Percentiles rank a stretch among this genome's conserved stretches.
Conservation (phyloP, 2,888 invertebrate species). For the Cataglyphis altisquamis region DNA sequence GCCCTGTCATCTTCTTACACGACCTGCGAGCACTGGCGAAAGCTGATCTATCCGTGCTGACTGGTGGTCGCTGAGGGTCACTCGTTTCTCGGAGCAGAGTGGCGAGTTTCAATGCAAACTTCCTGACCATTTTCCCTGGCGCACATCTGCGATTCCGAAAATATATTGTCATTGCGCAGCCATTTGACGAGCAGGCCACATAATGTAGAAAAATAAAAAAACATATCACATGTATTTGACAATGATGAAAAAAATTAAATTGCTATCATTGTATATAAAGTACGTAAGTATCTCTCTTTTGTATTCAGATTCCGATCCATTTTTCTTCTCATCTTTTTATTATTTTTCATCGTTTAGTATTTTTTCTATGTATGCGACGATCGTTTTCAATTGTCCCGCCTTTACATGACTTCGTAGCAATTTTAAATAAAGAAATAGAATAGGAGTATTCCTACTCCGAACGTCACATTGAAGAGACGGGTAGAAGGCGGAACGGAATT, state of each 20-base stretch:
- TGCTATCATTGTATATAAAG: too few species aligned
- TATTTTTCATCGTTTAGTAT: neutral
- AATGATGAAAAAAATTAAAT: neutral
- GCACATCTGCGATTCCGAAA: neutral
- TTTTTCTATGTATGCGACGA: neutral
- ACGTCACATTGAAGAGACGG: neutral
- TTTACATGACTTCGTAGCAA: neutral
- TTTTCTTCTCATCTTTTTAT: neutral
- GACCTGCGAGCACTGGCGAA: conserved; percentile 26
- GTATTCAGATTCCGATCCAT: neutral
- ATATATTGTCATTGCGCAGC: conserved; percentile 14
- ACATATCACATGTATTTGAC: neutral
- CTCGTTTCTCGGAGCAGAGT: conserved; percentile 27
- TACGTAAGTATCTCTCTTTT: neutral
- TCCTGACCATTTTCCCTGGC: neutral
- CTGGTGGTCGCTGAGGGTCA: conserved; percentile 42
- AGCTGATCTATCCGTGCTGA: conserved; percentile 53
- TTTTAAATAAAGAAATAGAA: conserved; percentile 2
- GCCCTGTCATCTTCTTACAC: conserved; percentile 52
- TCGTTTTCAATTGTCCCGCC: neutral
- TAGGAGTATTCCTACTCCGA: neutral
- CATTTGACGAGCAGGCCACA: conserved; percentile 1
- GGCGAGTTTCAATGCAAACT: conserved; percentile 25
- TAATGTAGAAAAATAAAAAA: neutral
- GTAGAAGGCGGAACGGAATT: conserved; percentile 29